A percentile compares a stretch with the other conserved stretches of the same genome.
Evolutionary conservation across 2,797 vertebrate genomes (phyloP).

Genomic region (Schizopygopsis pylzovi): DNA sequence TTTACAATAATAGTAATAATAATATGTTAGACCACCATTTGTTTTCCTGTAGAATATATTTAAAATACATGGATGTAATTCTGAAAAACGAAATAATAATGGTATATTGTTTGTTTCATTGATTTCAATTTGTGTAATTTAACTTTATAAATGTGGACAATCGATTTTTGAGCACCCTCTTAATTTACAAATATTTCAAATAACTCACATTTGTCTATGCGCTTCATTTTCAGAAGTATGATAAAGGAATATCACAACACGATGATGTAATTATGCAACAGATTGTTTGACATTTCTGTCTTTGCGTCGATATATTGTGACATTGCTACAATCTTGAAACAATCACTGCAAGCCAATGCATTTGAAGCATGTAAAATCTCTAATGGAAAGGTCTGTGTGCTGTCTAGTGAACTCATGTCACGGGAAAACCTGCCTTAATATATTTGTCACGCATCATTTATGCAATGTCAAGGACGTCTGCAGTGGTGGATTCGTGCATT

Average conservation of each 20-base stretch:
- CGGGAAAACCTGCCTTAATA: conserved; percentile 54
- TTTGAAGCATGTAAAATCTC: conserved; percentile 60
- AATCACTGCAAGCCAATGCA: conserved; percentile 54
- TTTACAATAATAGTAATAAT: neutral
- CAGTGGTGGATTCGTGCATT: conserved; percentile 61
- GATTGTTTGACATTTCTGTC: conserved; percentile 33
- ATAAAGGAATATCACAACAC: conserved; percentile 3
- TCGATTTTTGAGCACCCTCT: conserved; percentile 26
- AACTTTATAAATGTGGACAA: conserved; percentile 44
- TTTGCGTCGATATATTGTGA: conserved; percentile 41
- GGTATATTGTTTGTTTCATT: neutral
- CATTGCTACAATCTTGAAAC: conserved; percentile 51
- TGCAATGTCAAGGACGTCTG: conserved; percentile 63
- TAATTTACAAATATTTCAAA: neutral
- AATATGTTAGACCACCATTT: neutral
- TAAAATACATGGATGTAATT: neutral
- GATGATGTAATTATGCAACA: conserved; percentile 48
- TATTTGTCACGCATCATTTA: conserved; percentile 60
- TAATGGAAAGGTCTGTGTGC: conserved; percentile 50
- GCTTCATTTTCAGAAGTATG: neutral
- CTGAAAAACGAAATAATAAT: conserved; percentile 26
- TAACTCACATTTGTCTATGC: neutral
- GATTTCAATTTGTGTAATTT: conserved; percentile 23
- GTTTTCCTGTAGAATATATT: conserved; percentile 3
- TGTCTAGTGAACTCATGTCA: conserved; percentile 56